phyloP scores from a whole-genome alignment of 1,140 invertebrate species.

The Mylabris phalerata region DNA sequence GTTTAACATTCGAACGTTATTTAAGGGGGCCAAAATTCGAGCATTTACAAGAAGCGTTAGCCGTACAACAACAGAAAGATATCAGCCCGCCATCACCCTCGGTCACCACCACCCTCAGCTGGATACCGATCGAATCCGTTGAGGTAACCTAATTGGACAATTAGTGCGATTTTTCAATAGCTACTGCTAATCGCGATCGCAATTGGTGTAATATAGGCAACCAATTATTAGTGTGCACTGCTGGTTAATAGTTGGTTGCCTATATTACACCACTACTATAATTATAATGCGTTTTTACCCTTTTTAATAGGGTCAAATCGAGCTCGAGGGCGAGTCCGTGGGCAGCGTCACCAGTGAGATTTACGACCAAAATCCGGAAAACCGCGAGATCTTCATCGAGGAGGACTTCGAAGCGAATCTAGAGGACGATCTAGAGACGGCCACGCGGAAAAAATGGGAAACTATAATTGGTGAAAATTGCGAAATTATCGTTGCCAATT shows the following conservation, averaged over 20 bases:
- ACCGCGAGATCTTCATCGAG: constrained; percentile 50
- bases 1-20: constrained; percentile 76
- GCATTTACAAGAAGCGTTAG: constrained; percentile 78
- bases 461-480: constrained; percentile 62
- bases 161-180: constrained; percentile 3
- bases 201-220: no score
- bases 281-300: no score
- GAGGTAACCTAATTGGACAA: constrained; percentile 26
- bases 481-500: constrained; percentile 71
- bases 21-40: constrained; percentile 82
- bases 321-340: constrained; percentile 57
- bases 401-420: constrained; percentile 47
- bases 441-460: constrained; percentile 63
- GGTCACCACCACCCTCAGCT: constrained; percentile 61
- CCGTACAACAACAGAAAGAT: constrained; percentile 54
- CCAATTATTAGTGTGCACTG: no score
- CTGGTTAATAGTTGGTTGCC: no score
- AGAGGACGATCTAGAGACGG: constrained; percentile 48
- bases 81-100: constrained; percentile 60
- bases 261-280: no score
- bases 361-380: constrained; percentile 49
- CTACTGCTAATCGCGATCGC: no score
- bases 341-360: constrained; percentile 52
- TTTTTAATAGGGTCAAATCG: constrained; percentile 21
- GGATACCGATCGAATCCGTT: constrained; percentile 53